Percentiles rank a stretch among this genome's conserved stretches.
These are phyloP conservation scores for Pediacus dermestoides DNA, from an alignment of 2,888 invertebrate genomes.

Conservation along the genomic window DNA sequence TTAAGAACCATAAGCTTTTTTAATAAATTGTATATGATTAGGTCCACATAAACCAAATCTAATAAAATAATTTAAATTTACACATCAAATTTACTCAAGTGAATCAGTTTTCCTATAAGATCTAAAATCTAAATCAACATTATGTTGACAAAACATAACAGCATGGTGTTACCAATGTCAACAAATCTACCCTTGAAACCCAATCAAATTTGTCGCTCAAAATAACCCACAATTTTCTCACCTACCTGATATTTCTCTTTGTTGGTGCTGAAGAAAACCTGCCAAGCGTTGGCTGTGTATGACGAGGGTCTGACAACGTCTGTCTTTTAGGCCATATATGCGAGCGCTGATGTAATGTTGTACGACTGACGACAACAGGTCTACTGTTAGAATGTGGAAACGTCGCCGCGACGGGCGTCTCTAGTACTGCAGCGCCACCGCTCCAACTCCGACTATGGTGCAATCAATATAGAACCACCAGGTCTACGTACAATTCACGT, in stretches of 20 bases:
- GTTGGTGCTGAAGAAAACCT: too few relatives aligned
- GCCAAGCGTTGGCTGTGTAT: too few relatives aligned
- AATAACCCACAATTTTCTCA: not conserved
- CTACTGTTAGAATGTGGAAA: slow-evolving; percentile 23
- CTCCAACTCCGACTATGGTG: not conserved
- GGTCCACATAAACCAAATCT: too few relatives aligned
- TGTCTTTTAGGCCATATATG: slow-evolving; percentile 26
- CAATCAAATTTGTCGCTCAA: not conserved
- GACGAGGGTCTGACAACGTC: not conserved
- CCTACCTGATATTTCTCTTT: too few relatives aligned
- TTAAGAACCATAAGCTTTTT: too few relatives aligned
- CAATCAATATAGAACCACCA: slow-evolving; percentile 4
- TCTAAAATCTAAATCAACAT: too few relatives aligned
- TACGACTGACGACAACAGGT: slow-evolving; percentile 28
- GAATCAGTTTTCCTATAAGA: too few relatives aligned
- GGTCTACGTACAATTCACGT: not conserved
- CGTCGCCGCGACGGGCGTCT: slow-evolving; percentile 28
- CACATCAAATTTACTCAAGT: too few relatives aligned
- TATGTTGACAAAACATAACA: not conserved
- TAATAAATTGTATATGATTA: too few relatives aligned
- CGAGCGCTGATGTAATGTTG: slow-evolving; percentile 16
- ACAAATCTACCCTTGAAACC: not conserved
- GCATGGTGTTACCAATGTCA: not conserved
- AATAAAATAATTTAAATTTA: too few relatives aligned
- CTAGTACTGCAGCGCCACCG: slow-evolving; percentile 20